A percentile compares a stretch with the other conserved stretches of the same genome.
These are phyloP conservation scores for Adrianichthys oophorus DNA, from an alignment of 2,797 vertebrate genomes.

Conservation along the genomic window DNA sequence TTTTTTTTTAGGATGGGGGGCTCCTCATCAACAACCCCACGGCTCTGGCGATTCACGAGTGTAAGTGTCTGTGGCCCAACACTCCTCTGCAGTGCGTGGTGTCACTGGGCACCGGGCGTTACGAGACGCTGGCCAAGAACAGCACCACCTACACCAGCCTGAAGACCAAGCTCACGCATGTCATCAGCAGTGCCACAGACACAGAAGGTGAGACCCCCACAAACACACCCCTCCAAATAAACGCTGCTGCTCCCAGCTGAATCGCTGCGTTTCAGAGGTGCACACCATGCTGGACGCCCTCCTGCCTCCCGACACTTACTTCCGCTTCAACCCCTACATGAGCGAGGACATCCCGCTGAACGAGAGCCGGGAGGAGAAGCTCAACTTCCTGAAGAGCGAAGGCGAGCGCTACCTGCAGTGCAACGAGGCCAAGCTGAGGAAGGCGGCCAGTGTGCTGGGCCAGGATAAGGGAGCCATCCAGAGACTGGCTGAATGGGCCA, in stretches of 20 bases:
- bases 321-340: conserved; percentile 95
- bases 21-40: conserved; percentile 95
- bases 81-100: conserved; percentile 90
- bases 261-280: conserved; percentile 81
- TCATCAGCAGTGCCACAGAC: conserved; percentile 97
- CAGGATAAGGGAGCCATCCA: conserved; percentile 89
- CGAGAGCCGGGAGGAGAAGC: conserved; percentile 89
- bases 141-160: conserved; percentile 86
- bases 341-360: conserved; percentile 92
- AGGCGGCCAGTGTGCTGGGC: conserved; percentile 84
- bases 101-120: conserved; percentile 92
- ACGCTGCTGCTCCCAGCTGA: not conserved
- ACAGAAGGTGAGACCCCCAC: conserved; percentile 86
- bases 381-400: conserved; percentile 87
- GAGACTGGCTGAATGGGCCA: conserved; percentile 89
- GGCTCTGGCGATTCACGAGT: conserved; percentile 92
- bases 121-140: conserved; percentile 79
- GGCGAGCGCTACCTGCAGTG: conserved; percentile 87
- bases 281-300: conserved; percentile 94
- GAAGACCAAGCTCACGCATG: conserved; percentile 89
- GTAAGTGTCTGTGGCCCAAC: conserved; percentile 93
- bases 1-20: conserved; percentile 86
- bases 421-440: conserved; percentile 91
- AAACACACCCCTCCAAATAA: too few relatives aligned
- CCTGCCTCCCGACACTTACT: conserved; percentile 90